Conservation (phyloP, 1,140 invertebrate genomes). For the Nasonia vitripennis region DNA sequence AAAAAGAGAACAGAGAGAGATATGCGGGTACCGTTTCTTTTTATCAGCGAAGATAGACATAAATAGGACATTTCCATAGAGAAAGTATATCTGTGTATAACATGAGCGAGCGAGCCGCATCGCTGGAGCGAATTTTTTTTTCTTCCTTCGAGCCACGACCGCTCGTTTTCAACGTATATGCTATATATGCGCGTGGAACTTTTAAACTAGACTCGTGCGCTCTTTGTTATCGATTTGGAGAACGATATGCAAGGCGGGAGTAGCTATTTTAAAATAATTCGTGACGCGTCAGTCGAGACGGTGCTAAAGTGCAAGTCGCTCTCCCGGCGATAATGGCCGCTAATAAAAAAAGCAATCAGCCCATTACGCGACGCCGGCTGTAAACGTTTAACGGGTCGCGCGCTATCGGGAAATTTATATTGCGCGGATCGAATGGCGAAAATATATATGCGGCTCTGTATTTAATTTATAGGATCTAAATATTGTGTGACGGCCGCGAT, state of each 20-base stretch:
- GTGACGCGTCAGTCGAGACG: no score
- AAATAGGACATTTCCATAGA: constrained; percentile 17
- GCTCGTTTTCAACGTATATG: not conserved
- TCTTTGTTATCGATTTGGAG: no score
- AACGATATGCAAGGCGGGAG: no score
- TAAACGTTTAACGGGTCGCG: not conserved
- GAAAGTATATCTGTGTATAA: not conserved
- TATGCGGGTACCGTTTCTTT: not conserved
- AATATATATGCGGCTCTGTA: no score
- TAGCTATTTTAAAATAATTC: no score
- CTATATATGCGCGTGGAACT: no score
- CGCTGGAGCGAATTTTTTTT: not conserved
- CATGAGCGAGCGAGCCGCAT: no score
- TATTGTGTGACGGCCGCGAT: not conserved
- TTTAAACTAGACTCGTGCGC: no score
- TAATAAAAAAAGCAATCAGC: constrained; percentile 11
- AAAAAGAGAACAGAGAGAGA: not conserved
- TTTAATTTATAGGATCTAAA: no score
- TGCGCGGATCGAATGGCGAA: no score
- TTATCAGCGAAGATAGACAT: constrained; percentile 1
- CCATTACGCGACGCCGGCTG: constrained; percentile 18
- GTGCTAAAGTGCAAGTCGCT: no score
- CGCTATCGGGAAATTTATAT: not conserved
- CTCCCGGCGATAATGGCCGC: not conserved
- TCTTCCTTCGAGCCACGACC: not conserved